Evolutionary conservation across 1,140 invertebrate genomes (phyloP), one percentile per base, ranked within the genome.

Genomic region (Ladona fulva): DNA sequence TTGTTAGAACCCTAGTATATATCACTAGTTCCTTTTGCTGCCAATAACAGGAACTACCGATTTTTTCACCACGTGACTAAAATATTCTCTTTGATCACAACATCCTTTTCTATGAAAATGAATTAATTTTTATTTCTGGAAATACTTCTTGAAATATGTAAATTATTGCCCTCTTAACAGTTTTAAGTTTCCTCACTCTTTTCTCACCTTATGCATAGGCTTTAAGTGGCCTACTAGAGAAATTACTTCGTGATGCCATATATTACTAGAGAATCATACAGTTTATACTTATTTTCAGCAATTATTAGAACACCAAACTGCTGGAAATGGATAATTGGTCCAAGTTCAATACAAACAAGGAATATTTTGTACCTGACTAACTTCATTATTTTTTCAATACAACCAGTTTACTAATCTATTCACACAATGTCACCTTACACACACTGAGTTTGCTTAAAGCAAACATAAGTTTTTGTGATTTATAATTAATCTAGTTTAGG

Each of bases 401-500:
- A 6, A 66, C 16, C 52, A 19, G 12, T 22, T 19, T 66, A 19
- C 16, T 66, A 66, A 19, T 22, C 5, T 22, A 66, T 66, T 66
- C 29, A 22, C 52, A 6, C 52, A 5, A 66, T 22, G n/a, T 66
- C 52, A 66, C 52, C 52, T 66, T 66, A 12, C 52, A 66, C 52
- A 66, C 52, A 66, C 14, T 66, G 52, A 66, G 52, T 66, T 66
- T 22, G n/a, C 52, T 66, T 66, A 1, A 37, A 8, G 29, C 29
- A 37, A 37, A 37, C 29, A 37, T 37, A 37, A 37, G 29, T 66
- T 16, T 66, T 22, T 66, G 16, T 19, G 52, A 66, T 6, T 66
- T 66, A 66, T 66, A 12, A 66, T 66, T 66, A 3, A 66, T 66
- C 1, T 37, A 5, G 8, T 12, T 66, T 87, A 90, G 59, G 89